These are phyloP conservation scores for Ceratotherium simum DNA, from an alignment of 2,113 vertebrate species.

Conservation along the genomic window DNA sequence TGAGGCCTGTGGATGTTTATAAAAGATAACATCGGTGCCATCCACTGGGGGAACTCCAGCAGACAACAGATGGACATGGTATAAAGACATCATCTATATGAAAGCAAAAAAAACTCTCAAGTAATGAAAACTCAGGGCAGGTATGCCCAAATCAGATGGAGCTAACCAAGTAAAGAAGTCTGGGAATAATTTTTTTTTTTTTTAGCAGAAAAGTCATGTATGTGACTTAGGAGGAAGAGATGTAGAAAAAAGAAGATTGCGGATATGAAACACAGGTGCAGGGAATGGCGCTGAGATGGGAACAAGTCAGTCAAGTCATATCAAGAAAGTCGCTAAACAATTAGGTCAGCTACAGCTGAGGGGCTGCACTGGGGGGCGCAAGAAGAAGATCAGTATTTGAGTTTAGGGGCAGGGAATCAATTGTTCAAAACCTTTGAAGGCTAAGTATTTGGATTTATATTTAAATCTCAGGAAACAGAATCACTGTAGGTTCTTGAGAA, in stretches of 20 bases:
- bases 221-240: not conserved
- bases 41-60: not conserved
- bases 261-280: not conserved
- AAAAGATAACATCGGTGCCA: not conserved
- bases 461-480: not conserved
- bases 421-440: not conserved
- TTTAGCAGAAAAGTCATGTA: not conserved
- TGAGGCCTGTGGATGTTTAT: not conserved
- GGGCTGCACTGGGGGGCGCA: accelerated
- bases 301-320: not conserved
- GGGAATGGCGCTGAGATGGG: not conserved
- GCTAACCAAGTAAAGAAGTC: not conserved
- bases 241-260: not conserved
- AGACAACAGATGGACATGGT: not conserved
- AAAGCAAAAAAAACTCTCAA: not conserved
- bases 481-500: not conserved
- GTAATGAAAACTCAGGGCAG: not conserved
- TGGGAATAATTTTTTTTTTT: not conserved
- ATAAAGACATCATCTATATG: not conserved
- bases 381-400: not conserved
- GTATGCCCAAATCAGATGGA: not conserved
- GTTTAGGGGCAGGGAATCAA: not conserved
- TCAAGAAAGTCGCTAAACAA: not conserved
- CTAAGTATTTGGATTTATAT: not conserved
- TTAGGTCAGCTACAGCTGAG: not conserved